Percentiles rank a stretch among this genome's conserved stretches.
phyloP scores from a whole-genome alignment of 2,797 vertebrate species.

The Macropodus opercularis region DNA sequence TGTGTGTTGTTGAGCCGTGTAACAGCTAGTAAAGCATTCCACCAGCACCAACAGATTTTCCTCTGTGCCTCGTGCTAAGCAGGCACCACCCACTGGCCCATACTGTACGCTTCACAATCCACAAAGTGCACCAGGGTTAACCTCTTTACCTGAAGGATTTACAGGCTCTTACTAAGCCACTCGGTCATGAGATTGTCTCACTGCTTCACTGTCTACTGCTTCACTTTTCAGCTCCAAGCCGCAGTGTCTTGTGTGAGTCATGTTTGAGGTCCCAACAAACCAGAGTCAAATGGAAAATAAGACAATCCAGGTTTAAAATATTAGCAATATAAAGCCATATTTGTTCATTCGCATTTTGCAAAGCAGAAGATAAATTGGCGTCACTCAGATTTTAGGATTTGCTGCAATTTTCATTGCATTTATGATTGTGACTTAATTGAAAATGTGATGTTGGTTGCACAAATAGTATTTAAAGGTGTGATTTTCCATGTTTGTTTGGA shows the following conservation, averaged over 20 bases:
- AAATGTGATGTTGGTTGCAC: no score
- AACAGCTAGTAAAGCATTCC: not conserved
- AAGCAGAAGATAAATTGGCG: no score
- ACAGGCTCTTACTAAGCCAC: constrained; percentile 53
- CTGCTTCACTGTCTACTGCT: constrained; percentile 18
- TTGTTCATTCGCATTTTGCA: no score
- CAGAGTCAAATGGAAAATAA: no score
- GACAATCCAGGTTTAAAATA: no score
- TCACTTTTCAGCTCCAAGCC: constrained; percentile 8
- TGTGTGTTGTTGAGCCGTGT: not conserved
- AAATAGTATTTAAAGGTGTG: no score
- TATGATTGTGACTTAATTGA: no score
- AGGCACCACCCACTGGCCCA: constrained; percentile 52
- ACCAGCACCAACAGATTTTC: constrained; percentile 29
- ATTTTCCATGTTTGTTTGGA: no score
- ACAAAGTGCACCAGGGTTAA: constrained; percentile 47
- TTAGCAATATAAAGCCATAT: no score
- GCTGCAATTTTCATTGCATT: no score
- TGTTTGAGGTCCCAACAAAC: not conserved
- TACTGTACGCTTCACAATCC: constrained; percentile 28
- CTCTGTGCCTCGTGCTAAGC: constrained; percentile 47
- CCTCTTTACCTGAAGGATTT: constrained; percentile 57
- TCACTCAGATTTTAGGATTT: no score
- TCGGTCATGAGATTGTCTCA: constrained; percentile 26
- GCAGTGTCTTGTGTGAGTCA: not conserved